Conservation (phyloP, 2,113 vertebrate genomes). For the Tympanuchus pallidicinctus region DNA sequence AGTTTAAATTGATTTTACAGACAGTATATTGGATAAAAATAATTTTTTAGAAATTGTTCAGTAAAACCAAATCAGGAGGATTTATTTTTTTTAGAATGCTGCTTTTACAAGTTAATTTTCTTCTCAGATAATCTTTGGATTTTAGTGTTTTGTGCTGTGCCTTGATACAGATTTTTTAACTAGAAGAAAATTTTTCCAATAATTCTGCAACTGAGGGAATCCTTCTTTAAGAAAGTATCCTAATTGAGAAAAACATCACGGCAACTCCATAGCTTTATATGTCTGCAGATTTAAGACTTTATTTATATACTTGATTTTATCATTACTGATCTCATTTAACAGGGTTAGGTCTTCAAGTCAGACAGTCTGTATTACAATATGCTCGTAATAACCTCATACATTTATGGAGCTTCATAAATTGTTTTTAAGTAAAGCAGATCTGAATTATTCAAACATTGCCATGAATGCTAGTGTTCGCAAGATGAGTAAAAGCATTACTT, state of each 20-base stretch:
- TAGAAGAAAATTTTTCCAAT: not conserved
- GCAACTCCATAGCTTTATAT: not conserved
- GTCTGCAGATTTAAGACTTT: not conserved
- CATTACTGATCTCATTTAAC: not conserved
- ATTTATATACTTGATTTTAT: slow-evolving; percentile 15
- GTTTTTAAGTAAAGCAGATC: slow-evolving; percentile 10
- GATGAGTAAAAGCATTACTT: not conserved
- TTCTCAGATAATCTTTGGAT: not conserved
- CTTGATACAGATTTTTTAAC: not conserved
- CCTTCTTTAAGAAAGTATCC: not conserved
- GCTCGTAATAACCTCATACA: not conserved
- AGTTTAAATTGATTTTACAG: not conserved
- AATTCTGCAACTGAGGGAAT: not conserved
- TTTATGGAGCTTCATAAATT: slow-evolving; percentile 12
- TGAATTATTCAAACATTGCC: slow-evolving; percentile 35
- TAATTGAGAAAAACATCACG: not conserved
- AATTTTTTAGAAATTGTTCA: not conserved
- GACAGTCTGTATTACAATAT: not conserved
- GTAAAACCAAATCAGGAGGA: not conserved
- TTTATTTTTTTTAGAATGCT: not conserved
- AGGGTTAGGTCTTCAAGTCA: not conserved
- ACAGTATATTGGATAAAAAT: not conserved
- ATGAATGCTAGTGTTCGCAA: not conserved
- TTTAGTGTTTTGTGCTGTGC: not conserved
- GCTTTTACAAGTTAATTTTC: not conserved